A percentile compares a stretch with the other conserved stretches of the same genome.
These are phyloP conservation scores for Heloderma charlesbogerti DNA, from an alignment of 2,113 vertebrate genomes.

Conservation along the genomic window DNA sequence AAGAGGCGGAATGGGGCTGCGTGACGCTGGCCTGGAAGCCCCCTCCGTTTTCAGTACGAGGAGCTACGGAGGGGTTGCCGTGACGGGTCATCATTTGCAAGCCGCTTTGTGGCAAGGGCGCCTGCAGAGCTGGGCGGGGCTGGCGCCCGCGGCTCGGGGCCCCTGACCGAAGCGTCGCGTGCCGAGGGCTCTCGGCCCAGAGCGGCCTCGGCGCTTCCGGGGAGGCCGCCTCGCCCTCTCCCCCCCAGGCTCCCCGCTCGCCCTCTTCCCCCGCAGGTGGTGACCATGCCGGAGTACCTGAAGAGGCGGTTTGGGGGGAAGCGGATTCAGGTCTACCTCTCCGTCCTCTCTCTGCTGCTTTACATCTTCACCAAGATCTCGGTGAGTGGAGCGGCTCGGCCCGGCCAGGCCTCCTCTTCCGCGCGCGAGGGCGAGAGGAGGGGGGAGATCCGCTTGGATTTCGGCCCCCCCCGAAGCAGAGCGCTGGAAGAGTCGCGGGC, in stretches of 20 bases:
- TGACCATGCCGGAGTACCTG: conserved; percentile 97
- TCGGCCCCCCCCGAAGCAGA: too few species aligned
- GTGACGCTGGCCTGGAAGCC: background rate
- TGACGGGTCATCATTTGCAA: background rate
- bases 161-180: background rate
- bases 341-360: conserved; percentile 89
- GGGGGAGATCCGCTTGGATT: too few species aligned
- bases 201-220: conserved; percentile 8
- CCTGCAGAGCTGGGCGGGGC: too few species aligned
- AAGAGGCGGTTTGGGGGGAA: conserved; percentile 94
- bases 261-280: conserved; percentile 78
- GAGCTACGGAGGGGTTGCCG: background rate
- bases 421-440: too few species aligned
- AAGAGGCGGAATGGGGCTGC: background rate
- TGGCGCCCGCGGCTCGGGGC: too few species aligned
- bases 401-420: background rate
- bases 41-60: background rate
- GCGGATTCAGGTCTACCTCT: conserved; percentile 92
- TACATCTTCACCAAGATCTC: conserved; percentile 98
- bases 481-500: too few species aligned
- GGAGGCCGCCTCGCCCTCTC: background rate
- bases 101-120: too few species aligned
- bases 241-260: background rate
- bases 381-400: conserved; percentile 78
- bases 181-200: too few species aligned